Conservation (phyloP, 2,113 vertebrate genomes). For the Dascyllus trimaculatus region DNA sequence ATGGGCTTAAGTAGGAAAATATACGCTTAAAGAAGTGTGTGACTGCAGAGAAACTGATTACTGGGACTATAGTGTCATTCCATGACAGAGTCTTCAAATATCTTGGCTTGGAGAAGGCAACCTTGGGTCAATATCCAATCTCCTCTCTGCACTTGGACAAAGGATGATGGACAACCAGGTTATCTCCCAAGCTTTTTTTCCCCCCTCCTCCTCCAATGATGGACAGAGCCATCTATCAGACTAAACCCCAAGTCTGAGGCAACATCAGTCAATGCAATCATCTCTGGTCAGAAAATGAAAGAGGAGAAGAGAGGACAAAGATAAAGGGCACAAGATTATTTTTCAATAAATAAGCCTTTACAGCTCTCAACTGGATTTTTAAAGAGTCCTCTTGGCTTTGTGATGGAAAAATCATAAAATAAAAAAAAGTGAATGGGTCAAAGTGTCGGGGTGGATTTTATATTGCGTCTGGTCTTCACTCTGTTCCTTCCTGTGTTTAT, state of each 20-base stretch:
- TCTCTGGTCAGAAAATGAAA: conserved; percentile 51
- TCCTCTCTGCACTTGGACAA: conserved; percentile 73
- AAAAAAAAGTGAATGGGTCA: conserved; percentile 63
- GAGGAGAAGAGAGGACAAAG: conserved; percentile 59
- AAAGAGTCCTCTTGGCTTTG: conserved; percentile 59
- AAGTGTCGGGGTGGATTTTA: conserved; percentile 41
- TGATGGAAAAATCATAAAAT: conserved; percentile 68
- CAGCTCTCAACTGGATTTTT: conserved; percentile 67
- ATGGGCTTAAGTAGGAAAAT: conserved; percentile 4
- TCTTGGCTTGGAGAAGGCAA: conserved; percentile 53
- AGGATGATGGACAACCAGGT: conserved; percentile 75
- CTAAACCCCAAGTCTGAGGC: conserved; percentile 58
- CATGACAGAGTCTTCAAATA: conserved; percentile 69
- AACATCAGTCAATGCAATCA: conserved; percentile 72
- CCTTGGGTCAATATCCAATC: conserved; percentile 79
- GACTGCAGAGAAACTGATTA: conserved; percentile 34
- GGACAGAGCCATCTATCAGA: conserved; percentile 74
- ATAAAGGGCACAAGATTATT: conserved; percentile 74
- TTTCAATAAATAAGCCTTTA: conserved; percentile 76
- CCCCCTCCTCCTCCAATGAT: conserved; percentile 53
- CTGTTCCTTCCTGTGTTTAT: neutral
- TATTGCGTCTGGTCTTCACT: conserved; percentile 13
- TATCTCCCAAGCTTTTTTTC: conserved; percentile 54
- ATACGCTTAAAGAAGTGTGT: conserved; percentile 24
- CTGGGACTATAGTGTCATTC: conserved; percentile 41